A percentile compares a stretch with the other conserved stretches of the same genome.
Conservation (phyloP, 2,113 vertebrate genomes). For the Rhinolophus ferrumequinum region DNA sequence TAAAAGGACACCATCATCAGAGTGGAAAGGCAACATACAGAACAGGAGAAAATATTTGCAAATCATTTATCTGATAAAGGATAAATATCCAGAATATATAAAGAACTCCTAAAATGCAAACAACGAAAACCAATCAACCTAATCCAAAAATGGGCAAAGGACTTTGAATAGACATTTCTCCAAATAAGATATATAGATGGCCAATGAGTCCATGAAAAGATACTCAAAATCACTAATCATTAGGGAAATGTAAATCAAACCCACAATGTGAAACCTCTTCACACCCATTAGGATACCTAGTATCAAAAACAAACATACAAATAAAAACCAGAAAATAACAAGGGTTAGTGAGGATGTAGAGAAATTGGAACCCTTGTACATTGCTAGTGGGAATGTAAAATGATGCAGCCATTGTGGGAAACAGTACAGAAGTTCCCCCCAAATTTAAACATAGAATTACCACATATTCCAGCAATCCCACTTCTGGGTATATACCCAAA, state of each 20-base stretch:
- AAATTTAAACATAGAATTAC: neutral
- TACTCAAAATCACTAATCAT: neutral
- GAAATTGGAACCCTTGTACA: neutral
- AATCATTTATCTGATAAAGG: neutral
- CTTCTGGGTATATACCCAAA: no score
- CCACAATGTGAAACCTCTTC: neutral
- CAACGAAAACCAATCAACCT: neutral
- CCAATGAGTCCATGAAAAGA: neutral
- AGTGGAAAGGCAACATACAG: neutral
- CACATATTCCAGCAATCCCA: no score
- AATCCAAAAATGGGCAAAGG: neutral
- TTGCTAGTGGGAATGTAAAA: neutral
- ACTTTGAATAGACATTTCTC: neutral
- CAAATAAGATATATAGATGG: neutral
- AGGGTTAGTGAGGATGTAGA: neutral
- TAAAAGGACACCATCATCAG: neutral
- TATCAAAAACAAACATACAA: neutral
- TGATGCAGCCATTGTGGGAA: neutral
- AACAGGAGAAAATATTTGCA: constrained; percentile 9
- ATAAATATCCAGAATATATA: neutral
- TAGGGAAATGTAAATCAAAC: neutral
- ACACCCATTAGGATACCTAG: neutral
- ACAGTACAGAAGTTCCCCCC: neutral
- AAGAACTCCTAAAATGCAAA: neutral
- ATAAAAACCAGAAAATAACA: neutral